Conservation (phyloP, 2,888 invertebrate species). For the Halocaridina rubra region DNA sequence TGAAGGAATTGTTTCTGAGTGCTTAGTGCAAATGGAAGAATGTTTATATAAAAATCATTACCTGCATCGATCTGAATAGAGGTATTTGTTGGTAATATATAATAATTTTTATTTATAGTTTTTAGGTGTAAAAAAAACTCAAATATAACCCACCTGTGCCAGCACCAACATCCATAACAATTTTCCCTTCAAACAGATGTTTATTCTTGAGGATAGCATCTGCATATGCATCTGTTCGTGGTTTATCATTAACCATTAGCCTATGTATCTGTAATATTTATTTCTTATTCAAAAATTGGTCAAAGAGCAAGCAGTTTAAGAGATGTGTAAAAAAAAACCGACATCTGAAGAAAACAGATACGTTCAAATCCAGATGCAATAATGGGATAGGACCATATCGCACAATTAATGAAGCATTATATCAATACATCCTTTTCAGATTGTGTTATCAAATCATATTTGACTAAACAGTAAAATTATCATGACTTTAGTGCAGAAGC, state of each 20-base stretch:
- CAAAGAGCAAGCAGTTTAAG: too few relatives aligned
- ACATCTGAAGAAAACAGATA: too few relatives aligned
- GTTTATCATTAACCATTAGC: constrained; percentile 82
- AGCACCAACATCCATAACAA: constrained; percentile 87
- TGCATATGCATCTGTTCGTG: constrained; percentile 82
- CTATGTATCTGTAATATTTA: constrained; percentile 76
- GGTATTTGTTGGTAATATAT: background rate
- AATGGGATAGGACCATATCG: too few relatives aligned
- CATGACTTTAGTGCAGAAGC: too few relatives aligned
- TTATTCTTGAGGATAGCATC: constrained; percentile 78
- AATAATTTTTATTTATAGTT: background rate
- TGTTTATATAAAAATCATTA: background rate
- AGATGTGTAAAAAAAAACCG: too few relatives aligned
- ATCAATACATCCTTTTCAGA: too few relatives aligned
- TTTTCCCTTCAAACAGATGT: constrained; percentile 79
- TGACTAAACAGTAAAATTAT: too few relatives aligned
- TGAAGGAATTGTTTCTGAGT: background rate
- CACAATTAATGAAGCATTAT: too few relatives aligned
- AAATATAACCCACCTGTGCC: constrained; percentile 75
- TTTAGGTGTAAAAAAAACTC: background rate
- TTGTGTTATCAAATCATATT: too few relatives aligned
- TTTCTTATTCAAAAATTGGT: too few relatives aligned
- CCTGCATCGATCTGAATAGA: too few relatives aligned
- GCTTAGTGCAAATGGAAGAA: background rate
- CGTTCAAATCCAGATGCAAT: too few relatives aligned